phyloP scores from a whole-genome alignment of 2,797 vertebrate species.

The Sebastes vulpes region DNA sequence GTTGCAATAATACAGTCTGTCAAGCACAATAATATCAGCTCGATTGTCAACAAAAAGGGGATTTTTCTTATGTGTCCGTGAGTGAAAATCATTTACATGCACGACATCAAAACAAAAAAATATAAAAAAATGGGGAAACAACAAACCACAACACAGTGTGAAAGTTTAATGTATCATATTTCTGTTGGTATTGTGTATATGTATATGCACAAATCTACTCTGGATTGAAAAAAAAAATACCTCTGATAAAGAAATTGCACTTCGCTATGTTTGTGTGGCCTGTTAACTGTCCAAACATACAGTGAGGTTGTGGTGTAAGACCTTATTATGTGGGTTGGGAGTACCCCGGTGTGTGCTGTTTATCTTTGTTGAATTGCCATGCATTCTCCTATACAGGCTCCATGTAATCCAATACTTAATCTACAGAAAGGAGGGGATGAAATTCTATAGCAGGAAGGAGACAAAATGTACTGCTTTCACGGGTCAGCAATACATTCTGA shows the following conservation, averaged over 20 bases:
- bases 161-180: not conserved
- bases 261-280: not conserved
- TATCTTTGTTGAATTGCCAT: constrained; percentile 21
- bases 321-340: not conserved
- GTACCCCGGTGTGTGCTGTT: not conserved
- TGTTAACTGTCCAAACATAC: not conserved
- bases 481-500: not conserved
- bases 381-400: not conserved
- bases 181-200: not conserved
- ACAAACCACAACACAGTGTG: not conserved
- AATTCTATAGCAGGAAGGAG: not conserved
- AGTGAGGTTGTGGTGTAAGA: not conserved
- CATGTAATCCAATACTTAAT: constrained; percentile 16
- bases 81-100: not conserved
- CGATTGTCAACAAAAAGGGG: not conserved
- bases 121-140: not conserved
- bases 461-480: not conserved
- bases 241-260: not conserved
- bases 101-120: not conserved
- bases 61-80: not conserved
- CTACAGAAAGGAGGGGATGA: not conserved
- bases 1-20: not conserved
- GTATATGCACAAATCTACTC: not conserved
- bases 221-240: not conserved
- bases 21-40: not conserved